Conservation (phyloP, 1,140 invertebrate genomes). For the Eupristina koningsbergeri region DNA sequence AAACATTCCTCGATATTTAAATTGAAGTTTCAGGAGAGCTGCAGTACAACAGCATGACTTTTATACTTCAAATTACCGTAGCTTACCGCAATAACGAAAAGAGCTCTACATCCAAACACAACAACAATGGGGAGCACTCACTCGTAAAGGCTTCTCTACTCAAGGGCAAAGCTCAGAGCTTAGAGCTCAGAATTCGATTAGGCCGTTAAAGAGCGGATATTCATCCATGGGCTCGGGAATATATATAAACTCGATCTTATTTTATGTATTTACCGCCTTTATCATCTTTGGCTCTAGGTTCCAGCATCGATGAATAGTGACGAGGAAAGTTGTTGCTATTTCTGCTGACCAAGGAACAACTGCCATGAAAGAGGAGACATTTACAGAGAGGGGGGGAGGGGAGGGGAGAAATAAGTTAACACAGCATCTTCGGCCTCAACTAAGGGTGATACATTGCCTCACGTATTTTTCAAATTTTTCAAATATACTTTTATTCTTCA, state of each 20-base stretch:
- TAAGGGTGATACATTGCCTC: conserved; percentile 6
- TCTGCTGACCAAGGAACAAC: conserved; percentile 52
- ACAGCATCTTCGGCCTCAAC: conserved; percentile 5
- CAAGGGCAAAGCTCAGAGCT: conserved; percentile 51
- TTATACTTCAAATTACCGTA: conserved; percentile 37
- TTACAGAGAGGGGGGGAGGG: conserved; percentile 6
- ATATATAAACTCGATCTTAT: conserved; percentile 10
- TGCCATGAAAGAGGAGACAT: conserved; percentile 1
- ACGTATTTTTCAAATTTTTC: background rate
- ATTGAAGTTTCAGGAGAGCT: background rate
- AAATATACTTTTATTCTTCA: background rate
- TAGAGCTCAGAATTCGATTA: conserved; percentile 52
- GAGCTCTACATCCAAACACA: background rate
- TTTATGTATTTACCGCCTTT: conserved; percentile 40
- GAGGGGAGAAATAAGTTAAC: background rate
- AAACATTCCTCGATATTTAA: background rate
- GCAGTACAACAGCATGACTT: background rate
- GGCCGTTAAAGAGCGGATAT: conserved; percentile 56
- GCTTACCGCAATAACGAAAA: conserved; percentile 41
- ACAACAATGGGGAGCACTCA: conserved; percentile 25
- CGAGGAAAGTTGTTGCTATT: conserved; percentile 25
- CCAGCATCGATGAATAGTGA: conserved; percentile 58
- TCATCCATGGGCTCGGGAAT: conserved; percentile 26
- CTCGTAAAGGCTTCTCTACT: conserved; percentile 38
- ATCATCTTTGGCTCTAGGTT: conserved; percentile 59